Evolutionary conservation across 2,888 invertebrate genomes (phyloP), one percentile per base, ranked within the genome.

Genomic region (Scaptomyza cyrtandrae): DNA sequence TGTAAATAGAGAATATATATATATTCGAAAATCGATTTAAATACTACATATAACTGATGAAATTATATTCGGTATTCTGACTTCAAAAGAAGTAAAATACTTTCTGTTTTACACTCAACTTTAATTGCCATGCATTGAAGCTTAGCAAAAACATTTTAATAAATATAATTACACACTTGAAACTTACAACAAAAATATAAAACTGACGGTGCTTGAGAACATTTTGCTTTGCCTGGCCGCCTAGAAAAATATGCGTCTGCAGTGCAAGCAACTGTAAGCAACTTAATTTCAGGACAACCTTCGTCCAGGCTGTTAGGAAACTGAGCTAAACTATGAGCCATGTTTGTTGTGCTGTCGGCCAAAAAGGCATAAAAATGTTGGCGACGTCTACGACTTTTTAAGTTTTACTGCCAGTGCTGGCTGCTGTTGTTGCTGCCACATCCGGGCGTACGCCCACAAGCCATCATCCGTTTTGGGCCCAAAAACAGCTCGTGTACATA

Each of bases 251-350:
- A 75, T 75, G 75, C 64, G 73, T 75, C 75, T 73, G 63, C 53
- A 57, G 83, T 66, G 68, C 78, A 83, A 73, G 64, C 76, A 82
- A 76, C 67, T 83, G 78, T 58, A 86, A 37, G 44, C 56, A 80
- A 78, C 69, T 80, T 52, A 48, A 72, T 64, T 80, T 46, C 57
- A 49, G 54, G 11, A 3, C 56, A 37, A 53, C n/a, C 41, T 41
- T 35, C 27, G 45, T 48, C 33, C 49, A 27, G 19, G 7, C 19
- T n/a, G 24, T 24, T 3, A 43, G 31, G 16, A 41, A 41, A 41
- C 19, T 19, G 19, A 19, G 19, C 19, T 35, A n/a, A 19, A 29
- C 46, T 46, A 27, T 9, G 7, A 29, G 27, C 43, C 33, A 45
- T 19, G 56, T 45, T 70, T 74, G 70, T 63, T 69, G 57, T 55